These are phyloP conservation scores for Ypsolopha scabrella DNA, from an alignment of 2,888 invertebrate species.

Conservation along the genomic window DNA sequence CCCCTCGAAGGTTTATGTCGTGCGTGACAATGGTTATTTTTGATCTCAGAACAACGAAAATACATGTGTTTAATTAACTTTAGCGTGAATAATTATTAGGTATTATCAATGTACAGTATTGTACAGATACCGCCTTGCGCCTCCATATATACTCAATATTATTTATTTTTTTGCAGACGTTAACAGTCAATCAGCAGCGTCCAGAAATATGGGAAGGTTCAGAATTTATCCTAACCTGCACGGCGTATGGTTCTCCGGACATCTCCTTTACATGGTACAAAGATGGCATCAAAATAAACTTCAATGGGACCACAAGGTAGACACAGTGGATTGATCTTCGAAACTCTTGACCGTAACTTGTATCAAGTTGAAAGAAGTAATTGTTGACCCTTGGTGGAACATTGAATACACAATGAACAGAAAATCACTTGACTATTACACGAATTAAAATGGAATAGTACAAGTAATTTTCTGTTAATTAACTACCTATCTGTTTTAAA, in stretches of 20 bases:
- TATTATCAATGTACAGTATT: too few relatives aligned
- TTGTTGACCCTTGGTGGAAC: too few relatives aligned
- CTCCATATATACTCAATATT: neutral
- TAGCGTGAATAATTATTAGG: too few relatives aligned
- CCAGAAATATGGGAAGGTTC: constrained; percentile 76
- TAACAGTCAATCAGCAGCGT: constrained; percentile 47
- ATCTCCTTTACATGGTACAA: constrained; percentile 87
- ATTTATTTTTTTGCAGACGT: constrained; percentile 24
- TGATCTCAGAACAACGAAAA: too few relatives aligned
- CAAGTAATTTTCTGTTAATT: too few relatives aligned
- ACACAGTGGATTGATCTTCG: neutral
- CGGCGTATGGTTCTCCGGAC: constrained; percentile 80
- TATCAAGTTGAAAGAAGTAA: too few relatives aligned
- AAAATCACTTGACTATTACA: too few relatives aligned
- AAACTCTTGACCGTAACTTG: neutral
- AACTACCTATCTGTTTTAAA: constrained; percentile 7
- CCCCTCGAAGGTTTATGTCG: too few relatives aligned
- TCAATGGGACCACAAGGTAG: constrained; percentile 77
- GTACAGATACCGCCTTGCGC: neutral
- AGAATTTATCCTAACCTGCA: constrained; percentile 82
- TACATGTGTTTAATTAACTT: too few relatives aligned
- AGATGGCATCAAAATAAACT: constrained; percentile 81
- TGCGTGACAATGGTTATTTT: too few relatives aligned
- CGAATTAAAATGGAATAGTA: too few relatives aligned
- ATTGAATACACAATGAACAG: too few relatives aligned